Evolutionary conservation across 2,888 invertebrate genomes (phyloP).

Genomic region (Orthonychiurus folsomi): DNA sequence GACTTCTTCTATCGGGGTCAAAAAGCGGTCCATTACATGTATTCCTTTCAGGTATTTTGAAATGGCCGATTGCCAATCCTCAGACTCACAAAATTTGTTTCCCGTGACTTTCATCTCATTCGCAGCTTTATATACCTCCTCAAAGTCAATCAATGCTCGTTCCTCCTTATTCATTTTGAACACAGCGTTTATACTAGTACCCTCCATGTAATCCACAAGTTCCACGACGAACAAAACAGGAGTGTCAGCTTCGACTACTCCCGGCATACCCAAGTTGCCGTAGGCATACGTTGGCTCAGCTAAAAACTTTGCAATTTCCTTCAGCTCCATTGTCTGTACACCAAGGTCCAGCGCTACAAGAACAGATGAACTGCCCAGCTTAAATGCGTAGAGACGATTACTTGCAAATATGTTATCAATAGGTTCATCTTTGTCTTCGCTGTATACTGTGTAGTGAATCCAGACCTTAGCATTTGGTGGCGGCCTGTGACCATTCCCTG

Average conservation of each 20-base stretch:
- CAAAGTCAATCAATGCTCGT: neutral
- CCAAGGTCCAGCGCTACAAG: conserved; percentile 8
- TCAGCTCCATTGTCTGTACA: conserved; percentile 10
- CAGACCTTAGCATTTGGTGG: conserved; percentile 4
- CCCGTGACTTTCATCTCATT: conserved; percentile 4
- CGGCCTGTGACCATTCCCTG: conserved; percentile 5
- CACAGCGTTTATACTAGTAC: neutral
- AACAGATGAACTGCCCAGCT: neutral
- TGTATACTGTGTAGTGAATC: conserved; percentile 7
- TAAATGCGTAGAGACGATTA: neutral
- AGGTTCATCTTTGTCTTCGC: neutral
- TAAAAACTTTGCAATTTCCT: conserved; percentile 9
- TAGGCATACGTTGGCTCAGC: conserved; percentile 6
- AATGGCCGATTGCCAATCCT: neutral
- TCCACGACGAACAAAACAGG: conserved; percentile 3
- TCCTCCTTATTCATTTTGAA: neutral
- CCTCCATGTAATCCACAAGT: conserved; percentile 1
- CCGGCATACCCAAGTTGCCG: conserved; percentile 3
- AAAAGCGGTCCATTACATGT: conserved; percentile 1
- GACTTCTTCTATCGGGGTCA: neutral
- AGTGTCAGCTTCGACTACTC: neutral
- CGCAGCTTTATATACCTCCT: neutral
- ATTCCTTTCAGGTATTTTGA: neutral
- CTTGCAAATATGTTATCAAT: neutral
- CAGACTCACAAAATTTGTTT: neutral